Evolutionary conservation across 2,113 vertebrate genomes (phyloP).

Genomic region (Aphelocoma coerulescens): DNA sequence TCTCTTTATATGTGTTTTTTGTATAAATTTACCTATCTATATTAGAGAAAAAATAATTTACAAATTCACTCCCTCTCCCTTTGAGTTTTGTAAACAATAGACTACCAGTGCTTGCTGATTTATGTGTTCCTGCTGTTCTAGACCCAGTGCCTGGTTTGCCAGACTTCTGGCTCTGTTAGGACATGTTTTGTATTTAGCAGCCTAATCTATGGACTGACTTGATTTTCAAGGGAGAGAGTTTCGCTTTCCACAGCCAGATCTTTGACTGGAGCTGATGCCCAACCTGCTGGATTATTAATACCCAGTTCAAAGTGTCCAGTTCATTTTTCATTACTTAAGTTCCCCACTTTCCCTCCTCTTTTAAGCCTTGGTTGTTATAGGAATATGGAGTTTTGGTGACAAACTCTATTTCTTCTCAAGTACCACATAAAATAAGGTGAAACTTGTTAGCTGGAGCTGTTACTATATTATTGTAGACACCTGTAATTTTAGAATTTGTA

Average conservation of each 20-base stretch:
- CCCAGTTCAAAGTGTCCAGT: fast-evolving
- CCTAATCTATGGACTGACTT: not conserved
- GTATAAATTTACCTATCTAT: not conserved
- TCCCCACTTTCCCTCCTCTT: not conserved
- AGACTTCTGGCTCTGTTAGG: not conserved
- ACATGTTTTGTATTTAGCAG: not conserved
- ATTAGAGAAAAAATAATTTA: not conserved
- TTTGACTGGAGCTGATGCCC: not conserved
- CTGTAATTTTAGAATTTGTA: not conserved
- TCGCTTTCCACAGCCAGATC: not conserved
- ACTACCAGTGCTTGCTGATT: not conserved
- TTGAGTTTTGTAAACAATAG: not conserved
- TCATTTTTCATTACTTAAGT: not conserved
- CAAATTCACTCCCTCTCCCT: not conserved
- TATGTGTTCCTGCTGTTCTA: not conserved
- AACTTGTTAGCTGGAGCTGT: not conserved
- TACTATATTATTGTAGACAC: not conserved
- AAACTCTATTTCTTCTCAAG: not conserved
- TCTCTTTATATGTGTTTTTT: not conserved
- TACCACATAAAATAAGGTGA: not conserved
- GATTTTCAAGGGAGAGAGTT: not conserved
- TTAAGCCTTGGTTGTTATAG: not conserved
- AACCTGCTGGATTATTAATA: not conserved
- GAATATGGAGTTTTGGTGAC: not conserved
- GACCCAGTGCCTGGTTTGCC: not conserved